Conservation (phyloP, 1,140 invertebrate genomes). For the Phortica variegata region DNA sequence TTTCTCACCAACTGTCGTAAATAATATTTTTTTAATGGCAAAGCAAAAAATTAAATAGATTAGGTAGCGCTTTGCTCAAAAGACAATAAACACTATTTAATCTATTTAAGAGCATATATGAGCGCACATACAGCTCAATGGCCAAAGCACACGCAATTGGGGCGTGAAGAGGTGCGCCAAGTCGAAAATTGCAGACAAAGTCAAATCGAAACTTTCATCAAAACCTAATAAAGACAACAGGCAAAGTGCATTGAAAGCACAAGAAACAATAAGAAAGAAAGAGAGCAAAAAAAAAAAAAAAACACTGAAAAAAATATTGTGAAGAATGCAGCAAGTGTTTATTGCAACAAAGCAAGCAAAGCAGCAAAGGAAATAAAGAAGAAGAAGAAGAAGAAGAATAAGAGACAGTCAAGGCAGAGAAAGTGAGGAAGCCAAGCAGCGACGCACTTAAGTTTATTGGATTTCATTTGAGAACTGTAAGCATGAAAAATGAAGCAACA, state of each 20-base stretch:
- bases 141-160: conserved; percentile 19
- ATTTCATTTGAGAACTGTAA: conserved; percentile 34
- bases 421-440: neutral
- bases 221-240: conserved; percentile 22
- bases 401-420: neutral
- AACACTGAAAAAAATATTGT: conserved; percentile 1
- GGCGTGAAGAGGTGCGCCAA: neutral
- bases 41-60: too few species aligned
- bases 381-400: too few species aligned
- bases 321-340: conserved; percentile 7
- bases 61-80: too few species aligned
- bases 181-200: neutral
- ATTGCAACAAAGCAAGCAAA: conserved; percentile 5
- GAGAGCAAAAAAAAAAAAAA: neutral
- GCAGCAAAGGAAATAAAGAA: neutral
- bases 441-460: conserved; percentile 43
- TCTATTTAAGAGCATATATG: conserved; percentile 40
- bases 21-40: too few species aligned
- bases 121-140: conserved; percentile 22
- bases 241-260: neutral
- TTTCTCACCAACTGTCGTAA: too few species aligned
- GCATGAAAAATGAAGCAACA: too few species aligned
- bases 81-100: too few species aligned
- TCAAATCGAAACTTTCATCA: conserved; percentile 25
- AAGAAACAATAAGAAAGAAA: neutral